A percentile compares a stretch with the other conserved stretches of the same genome.
Conservation (phyloP, 2,113 vertebrate species). For the Megaptera novaeangliae region DNA sequence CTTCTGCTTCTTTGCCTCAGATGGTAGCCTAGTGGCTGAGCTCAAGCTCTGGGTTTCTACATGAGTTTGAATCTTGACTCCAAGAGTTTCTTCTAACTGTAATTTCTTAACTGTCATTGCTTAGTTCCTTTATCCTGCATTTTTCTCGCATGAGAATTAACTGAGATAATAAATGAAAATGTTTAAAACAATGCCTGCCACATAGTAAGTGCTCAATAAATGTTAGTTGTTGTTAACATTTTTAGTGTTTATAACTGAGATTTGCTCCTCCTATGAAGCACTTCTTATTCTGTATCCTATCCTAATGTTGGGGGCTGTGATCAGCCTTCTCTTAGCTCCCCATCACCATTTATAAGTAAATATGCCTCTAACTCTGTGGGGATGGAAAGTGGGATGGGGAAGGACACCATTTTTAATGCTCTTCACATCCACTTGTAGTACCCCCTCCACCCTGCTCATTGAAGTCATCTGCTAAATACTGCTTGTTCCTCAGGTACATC, state of each 20-base stretch:
- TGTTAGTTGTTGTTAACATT: background rate
- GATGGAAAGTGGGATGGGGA: background rate
- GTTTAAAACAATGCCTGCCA: background rate
- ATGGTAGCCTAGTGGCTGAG: background rate
- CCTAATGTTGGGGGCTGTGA: background rate
- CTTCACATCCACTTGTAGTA: background rate
- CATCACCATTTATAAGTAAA: background rate
- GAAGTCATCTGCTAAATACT: background rate
- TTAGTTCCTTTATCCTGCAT: background rate
- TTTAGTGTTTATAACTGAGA: background rate
- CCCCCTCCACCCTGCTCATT: background rate
- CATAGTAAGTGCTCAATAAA: background rate
- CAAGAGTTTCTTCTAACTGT: background rate
- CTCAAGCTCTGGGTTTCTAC: background rate
- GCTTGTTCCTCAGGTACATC: background rate
- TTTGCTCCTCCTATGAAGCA: background rate
- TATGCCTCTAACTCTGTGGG: background rate
- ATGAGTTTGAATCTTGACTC: background rate
- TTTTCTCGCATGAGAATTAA: background rate
- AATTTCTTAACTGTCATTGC: background rate
- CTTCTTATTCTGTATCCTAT: background rate
- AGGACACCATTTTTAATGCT: background rate
- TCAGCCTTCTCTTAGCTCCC: background rate
- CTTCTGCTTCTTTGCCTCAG: background rate
- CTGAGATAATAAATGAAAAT: background rate